Conservation (phyloP, 2,113 vertebrate species). For the Tiliqua scincoides region DNA sequence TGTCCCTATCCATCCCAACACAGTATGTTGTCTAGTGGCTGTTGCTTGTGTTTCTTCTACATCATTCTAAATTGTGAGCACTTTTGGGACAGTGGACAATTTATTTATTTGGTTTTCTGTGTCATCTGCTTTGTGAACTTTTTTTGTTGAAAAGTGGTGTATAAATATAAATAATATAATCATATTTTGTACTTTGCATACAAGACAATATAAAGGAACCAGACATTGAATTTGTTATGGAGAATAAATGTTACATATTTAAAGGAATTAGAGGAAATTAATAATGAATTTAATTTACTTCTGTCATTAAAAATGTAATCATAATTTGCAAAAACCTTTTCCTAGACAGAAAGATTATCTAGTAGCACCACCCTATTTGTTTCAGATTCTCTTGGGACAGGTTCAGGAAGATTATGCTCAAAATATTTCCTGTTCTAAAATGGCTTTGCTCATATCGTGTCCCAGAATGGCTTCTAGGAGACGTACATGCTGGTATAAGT, state of each 20-base stretch:
- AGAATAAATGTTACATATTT: not conserved
- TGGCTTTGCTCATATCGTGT: constrained; percentile 63
- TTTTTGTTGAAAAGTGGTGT: too few species aligned
- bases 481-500: constrained; percentile 68
- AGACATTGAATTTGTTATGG: not conserved
- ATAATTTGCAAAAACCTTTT: not conserved
- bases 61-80: too few species aligned
- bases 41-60: too few species aligned
- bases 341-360: not conserved
- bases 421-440: constrained; percentile 61
- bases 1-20: too few species aligned
- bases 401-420: constrained; percentile 50
- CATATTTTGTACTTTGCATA: too few species aligned
- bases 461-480: constrained; percentile 71
- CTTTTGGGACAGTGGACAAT: too few species aligned
- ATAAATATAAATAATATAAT: too few species aligned
- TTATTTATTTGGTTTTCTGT: too few species aligned
- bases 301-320: not conserved
- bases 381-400: constrained; percentile 65
- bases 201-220: not conserved
- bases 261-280: not conserved
- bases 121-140: too few species aligned
- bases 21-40: too few species aligned
- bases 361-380: constrained; percentile 34
- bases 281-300: not conserved